Base-by-base conservation (phyloP, 2,113 vertebrate species). In the Tachysurus vachellii region DNA sequence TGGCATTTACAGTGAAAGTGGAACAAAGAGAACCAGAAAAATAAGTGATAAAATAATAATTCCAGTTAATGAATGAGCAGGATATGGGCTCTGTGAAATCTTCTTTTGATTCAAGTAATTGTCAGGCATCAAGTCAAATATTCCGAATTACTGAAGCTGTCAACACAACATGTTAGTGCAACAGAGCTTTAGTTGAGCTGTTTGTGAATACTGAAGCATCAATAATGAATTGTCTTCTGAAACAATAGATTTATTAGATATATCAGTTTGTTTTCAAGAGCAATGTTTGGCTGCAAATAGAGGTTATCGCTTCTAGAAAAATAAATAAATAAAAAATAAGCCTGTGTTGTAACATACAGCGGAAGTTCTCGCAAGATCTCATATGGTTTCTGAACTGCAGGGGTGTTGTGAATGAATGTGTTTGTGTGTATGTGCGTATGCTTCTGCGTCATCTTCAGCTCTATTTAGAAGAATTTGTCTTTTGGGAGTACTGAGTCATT, bases 401-500 rank as follows among this genome's bases (percentile, higher is more conserved):
- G 23, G 59, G 66, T 61, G 84, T 88, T 28, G 70, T 84, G 84
- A 85, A 83, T 87, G 77, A 85, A 80, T 87, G 87, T 80, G 77
- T 36, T 3, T 42, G 79, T 42, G 19, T 61, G 56, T 10, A 23
- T 81, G 31, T 81, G 79, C 56, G 79, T 81, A 86, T 80, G 79
- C 53, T 83, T 86, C 88, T 70, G 50, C 76, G 50, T 73, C 44
- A 83, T 87, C 85, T 88, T 66, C 54, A 82, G 56, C 70, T 84
- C 82, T 85, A 86, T 88, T 89, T 89, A 61, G 87, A 89, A 77
- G 68, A 81, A 28, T 1, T 16, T 71, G 70, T 85, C 85, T 44
- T 83, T 88, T 82, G 88, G 83, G 84, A 86, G 66, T 73, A 75
- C 57, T 89, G 86, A 89, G 86, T 90, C 90, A 90, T 85, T 79